These are phyloP conservation scores for Corythornis madagascariensis DNA, from an alignment of 2,113 vertebrate species.

Conservation along the genomic window DNA sequence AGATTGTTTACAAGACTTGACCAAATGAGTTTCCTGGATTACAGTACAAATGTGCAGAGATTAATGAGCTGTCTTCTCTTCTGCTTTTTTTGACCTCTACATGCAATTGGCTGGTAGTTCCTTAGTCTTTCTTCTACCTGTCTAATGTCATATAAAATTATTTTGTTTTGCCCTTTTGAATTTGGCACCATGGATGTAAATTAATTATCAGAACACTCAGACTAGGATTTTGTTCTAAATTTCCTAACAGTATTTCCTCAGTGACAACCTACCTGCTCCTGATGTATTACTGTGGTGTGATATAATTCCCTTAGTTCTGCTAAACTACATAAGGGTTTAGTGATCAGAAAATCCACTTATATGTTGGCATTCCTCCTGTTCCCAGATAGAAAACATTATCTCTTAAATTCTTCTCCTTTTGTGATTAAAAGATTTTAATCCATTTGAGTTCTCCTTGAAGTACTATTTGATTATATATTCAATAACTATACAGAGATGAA, in stretches of 20 bases:
- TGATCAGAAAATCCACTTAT: neutral
- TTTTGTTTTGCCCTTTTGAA: neutral
- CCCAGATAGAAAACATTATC: neutral
- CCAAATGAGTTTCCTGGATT: neutral
- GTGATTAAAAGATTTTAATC: neutral
- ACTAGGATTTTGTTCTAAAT: neutral
- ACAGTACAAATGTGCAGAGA: neutral
- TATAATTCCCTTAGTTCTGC: neutral
- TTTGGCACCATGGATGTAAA: neutral
- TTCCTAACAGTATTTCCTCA: neutral
- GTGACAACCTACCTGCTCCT: neutral
- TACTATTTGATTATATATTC: neutral
- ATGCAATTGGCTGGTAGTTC: neutral
- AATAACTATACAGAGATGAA: neutral
- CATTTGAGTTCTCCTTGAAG: neutral
- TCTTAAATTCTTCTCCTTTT: neutral
- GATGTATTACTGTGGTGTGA: neutral
- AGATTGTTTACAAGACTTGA: neutral
- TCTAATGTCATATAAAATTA: neutral
- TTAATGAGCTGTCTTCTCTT: neutral
- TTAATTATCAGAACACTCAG: neutral
- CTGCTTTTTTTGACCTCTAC: neutral
- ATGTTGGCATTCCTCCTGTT: neutral
- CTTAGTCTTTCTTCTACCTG: neutral
- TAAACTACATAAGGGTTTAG: neutral